Conservation (phyloP, 1,140 invertebrate species). For the Drosophila ironensis region DNA sequence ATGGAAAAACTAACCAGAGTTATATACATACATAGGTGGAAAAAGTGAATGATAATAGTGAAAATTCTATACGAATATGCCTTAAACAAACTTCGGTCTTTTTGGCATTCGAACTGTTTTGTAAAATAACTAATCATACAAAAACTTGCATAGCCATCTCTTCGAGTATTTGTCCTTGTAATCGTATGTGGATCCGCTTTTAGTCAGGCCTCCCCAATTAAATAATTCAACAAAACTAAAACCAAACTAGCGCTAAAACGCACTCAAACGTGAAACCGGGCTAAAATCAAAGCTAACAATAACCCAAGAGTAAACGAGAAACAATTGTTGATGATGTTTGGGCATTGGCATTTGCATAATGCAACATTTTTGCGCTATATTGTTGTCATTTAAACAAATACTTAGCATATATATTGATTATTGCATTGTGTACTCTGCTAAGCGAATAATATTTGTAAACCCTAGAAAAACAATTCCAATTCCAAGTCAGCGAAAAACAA, state of each 20-base stretch:
- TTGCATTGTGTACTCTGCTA: slow-evolving; percentile 53
- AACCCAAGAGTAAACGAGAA: slow-evolving; percentile 27
- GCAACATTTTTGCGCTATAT: slow-evolving; percentile 60
- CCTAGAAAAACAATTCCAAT: slow-evolving; percentile 28
- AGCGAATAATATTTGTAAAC: slow-evolving; percentile 51
- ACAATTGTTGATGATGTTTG: slow-evolving; percentile 36
- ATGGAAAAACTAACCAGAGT: not conserved
- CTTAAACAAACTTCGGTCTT: slow-evolving; percentile 30
- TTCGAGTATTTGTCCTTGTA: slow-evolving; percentile 30
- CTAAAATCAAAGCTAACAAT: slow-evolving; percentile 40
- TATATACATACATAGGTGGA: not conserved
- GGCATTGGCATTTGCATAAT: slow-evolving; percentile 22
- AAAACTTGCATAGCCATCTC: slow-evolving; percentile 41
- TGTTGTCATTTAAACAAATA: slow-evolving; percentile 61
- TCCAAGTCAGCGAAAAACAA: slow-evolving; percentile 21
- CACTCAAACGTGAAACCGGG: slow-evolving; percentile 9
- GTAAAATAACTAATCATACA: slow-evolving; percentile 52
- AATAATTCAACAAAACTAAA: slow-evolving; percentile 27
- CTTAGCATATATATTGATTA: slow-evolving; percentile 51
- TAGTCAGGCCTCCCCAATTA: slow-evolving; percentile 29
- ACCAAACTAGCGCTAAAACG: not conserved
- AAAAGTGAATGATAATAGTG: not conserved
- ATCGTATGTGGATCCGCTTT: slow-evolving; percentile 49
- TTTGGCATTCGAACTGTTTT: slow-evolving; percentile 50
- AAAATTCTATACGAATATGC: slow-evolving; percentile 40